Conservation (phyloP, 2,113 vertebrate species). For the Oplegnathus fasciatus region DNA sequence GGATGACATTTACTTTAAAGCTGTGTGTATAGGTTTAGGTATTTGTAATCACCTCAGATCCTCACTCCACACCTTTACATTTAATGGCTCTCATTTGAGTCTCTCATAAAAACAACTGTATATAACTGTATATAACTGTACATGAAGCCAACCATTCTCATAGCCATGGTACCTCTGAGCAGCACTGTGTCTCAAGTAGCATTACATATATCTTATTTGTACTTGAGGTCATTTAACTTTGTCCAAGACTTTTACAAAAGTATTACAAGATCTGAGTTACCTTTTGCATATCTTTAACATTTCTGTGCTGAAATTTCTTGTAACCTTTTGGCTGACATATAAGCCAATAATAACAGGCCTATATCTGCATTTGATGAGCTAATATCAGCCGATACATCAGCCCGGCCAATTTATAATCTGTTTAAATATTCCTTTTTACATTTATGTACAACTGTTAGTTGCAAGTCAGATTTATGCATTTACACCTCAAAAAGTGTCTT, state of each 20-base stretch:
- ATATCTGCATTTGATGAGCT: not conserved
- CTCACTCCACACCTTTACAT: not conserved
- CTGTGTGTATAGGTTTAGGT: not conserved
- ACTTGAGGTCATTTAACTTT: not conserved
- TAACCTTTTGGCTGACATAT: not conserved
- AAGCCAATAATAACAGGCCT: not conserved
- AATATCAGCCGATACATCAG: not conserved
- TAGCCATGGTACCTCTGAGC: not conserved
- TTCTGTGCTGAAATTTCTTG: not conserved
- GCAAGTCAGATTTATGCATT: not conserved
- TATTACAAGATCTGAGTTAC: not conserved
- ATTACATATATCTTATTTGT: not conserved
- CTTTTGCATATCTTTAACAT: not conserved
- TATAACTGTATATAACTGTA: too few relatives aligned
- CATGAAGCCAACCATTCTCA: not conserved
- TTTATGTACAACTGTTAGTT: not conserved
- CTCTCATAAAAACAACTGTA: too few relatives aligned
- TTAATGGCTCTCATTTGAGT: not conserved
- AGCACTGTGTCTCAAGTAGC: not conserved
- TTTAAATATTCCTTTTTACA: not conserved
- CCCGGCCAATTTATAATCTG: not conserved
- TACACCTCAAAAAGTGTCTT: not conserved
- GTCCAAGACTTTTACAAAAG: not conserved
- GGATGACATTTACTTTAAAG: not conserved
- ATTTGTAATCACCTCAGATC: not conserved